These are phyloP conservation scores for Polyommatus iphigenia DNA, from an alignment of 2,888 invertebrate genomes.

Conservation along the genomic window DNA sequence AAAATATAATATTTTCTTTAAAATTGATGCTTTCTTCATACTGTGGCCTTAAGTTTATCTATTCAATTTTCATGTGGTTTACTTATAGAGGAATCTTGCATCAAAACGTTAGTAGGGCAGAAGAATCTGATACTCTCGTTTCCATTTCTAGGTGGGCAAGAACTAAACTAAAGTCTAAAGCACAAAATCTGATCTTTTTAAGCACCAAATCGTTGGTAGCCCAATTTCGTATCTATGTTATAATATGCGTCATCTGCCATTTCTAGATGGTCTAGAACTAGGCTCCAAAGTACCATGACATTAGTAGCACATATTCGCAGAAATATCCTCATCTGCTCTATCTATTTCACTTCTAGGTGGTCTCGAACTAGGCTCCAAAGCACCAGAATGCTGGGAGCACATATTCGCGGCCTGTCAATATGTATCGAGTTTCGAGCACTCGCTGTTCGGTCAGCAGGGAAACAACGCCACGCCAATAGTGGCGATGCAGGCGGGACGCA, in stretches of 20 bases:
- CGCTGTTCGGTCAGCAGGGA: constrained; percentile 91
- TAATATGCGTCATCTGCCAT: not conserved
- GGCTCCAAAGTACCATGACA: constrained; percentile 96
- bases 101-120: too few relatives aligned
- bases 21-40: too few relatives aligned
- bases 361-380: constrained; percentile 94
- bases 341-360: constrained; percentile 74
- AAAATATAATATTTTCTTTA: too few relatives aligned
- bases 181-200: too few relatives aligned
- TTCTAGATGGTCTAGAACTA: constrained; percentile 88
- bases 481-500: constrained; percentile 82
- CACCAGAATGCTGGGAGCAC: constrained; percentile 97
- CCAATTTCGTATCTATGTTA: not conserved
- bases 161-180: too few relatives aligned
- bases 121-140: too few relatives aligned
- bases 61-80: too few relatives aligned
- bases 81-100: too few relatives aligned
- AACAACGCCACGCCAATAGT: constrained; percentile 83
- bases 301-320: constrained; percentile 97
- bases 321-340: too few relatives aligned
- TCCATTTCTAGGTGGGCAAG: too few relatives aligned
- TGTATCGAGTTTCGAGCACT: constrained; percentile 94
- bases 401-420: constrained; percentile 96
- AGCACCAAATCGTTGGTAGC: too few relatives aligned
- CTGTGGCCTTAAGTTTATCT: too few relatives aligned